phyloP scores from a whole-genome alignment of 2,113 vertebrate species.

The Natator depressus region DNA sequence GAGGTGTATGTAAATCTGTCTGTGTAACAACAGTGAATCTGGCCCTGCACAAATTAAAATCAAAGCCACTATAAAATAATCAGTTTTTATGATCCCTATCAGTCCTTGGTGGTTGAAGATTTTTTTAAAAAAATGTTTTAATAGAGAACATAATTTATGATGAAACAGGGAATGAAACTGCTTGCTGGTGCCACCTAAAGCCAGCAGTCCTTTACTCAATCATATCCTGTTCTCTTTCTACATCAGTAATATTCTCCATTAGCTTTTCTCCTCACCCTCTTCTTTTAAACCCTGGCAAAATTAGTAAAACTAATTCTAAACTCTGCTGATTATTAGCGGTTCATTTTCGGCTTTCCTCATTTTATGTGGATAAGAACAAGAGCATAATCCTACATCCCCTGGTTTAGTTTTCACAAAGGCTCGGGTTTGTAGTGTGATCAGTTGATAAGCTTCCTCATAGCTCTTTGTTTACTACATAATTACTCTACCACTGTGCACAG shows the following conservation, averaged over 20 bases:
- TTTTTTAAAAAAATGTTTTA: not conserved
- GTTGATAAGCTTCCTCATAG: not conserved
- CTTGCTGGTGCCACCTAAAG: not conserved
- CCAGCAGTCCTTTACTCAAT: not conserved
- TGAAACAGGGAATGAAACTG: not conserved
- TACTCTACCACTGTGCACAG: not conserved
- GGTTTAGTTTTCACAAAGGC: not conserved
- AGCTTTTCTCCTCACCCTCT: not conserved
- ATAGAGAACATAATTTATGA: not conserved
- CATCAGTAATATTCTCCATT: not conserved
- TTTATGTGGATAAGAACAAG: not conserved
- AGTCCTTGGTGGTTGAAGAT: not conserved
- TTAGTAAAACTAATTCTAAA: not conserved
- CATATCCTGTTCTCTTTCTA: not conserved
- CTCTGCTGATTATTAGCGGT: not conserved
- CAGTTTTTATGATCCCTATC: not conserved
- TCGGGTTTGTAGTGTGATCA: not conserved
- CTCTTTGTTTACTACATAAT: not conserved
- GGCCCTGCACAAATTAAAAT: not conserved
- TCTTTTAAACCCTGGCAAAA: not conserved
- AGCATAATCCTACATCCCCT: not conserved
- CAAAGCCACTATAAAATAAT: not conserved
- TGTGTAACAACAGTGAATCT: not conserved
- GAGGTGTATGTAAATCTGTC: accelerated
- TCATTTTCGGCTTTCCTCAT: not conserved